Evolutionary conservation across 1,140 invertebrate genomes (phyloP), one percentile per base, ranked within the genome.

Genomic region (Halictus rubicundus): DNA sequence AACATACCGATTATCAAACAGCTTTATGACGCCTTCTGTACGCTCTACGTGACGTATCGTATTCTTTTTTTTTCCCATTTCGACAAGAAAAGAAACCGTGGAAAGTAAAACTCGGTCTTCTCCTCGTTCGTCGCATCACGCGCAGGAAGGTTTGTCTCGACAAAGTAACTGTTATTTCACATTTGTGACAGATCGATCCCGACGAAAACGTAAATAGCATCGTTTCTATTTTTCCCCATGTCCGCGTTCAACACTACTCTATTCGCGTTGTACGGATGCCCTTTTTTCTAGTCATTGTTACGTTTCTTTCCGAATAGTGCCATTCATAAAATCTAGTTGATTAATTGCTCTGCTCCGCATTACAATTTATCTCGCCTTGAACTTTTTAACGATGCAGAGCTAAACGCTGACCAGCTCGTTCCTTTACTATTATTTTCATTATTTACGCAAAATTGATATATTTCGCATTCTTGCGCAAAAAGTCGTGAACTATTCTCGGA

Each of bases 251-350:
- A 0, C 49, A 52, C n/a, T 70, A 39, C 39, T n/a, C 25, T 19
- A 59, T 42, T 10, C n/a, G 25, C 16, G 52, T 37, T 21, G 16
- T 70, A 23, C 0, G 39, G 2, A n/a, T 68, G 64, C 52, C 81
- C n/a, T 64, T 21, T 79, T 60, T 23, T 78, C 54, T 2, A 84
- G n/a, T 32, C 57, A 78, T 25, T 64, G 6, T 21, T 60, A 23
- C 4, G 49, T 42, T 19, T 75, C n/a, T 60, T 21, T 75, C 21
- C 68, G 37, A 12, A 70, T 39, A n/a, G n/a, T 57, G 6, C 7
- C 83, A 88, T 23, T 88, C 77, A 8, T 64, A 68, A 54, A 91
- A 37, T 68, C 88, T 89, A 21, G 52, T 64, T 73, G 72, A 85
- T n/a, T 87, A 46, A 61, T 84, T 54, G 42, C 86, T 70, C 10